Conservation (phyloP, 2,113 vertebrate genomes). For the Zingel zingel region DNA sequence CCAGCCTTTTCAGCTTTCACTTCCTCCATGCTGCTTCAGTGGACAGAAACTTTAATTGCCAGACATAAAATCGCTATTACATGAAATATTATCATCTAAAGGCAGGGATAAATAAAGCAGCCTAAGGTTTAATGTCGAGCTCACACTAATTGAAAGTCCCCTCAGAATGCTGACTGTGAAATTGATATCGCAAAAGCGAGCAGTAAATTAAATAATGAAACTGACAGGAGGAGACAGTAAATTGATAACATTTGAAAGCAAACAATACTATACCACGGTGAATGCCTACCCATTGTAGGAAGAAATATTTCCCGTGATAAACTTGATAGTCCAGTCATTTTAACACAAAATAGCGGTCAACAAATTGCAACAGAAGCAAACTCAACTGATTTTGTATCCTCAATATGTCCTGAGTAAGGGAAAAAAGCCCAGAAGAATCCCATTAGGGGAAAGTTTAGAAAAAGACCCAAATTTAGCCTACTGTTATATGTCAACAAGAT, state of each 20-base stretch:
- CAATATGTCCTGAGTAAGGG: no score
- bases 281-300: neutral
- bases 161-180: constrained; percentile 76
- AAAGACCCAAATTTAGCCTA: no score
- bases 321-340: neutral
- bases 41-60: constrained; percentile 75
- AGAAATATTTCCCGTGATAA: constrained; percentile 22
- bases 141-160: constrained; percentile 72
- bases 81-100: constrained; percentile 74
- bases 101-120: constrained; percentile 72
- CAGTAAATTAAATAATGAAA: constrained; percentile 66
- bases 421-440: no score
- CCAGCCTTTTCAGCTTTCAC: constrained; percentile 63
- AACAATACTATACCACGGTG: constrained; percentile 19
- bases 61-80: constrained; percentile 75
- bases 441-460: no score
- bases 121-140: constrained; percentile 61
- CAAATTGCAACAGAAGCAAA: no score
- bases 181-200: constrained; percentile 60
- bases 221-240: constrained; percentile 46
- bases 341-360: no score
- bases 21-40: constrained; percentile 67
- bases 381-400: no score
- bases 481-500: no score
- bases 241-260: constrained; percentile 39